Conservation (phyloP, 2,888 invertebrate species). For the Apodemia zela region DNA sequence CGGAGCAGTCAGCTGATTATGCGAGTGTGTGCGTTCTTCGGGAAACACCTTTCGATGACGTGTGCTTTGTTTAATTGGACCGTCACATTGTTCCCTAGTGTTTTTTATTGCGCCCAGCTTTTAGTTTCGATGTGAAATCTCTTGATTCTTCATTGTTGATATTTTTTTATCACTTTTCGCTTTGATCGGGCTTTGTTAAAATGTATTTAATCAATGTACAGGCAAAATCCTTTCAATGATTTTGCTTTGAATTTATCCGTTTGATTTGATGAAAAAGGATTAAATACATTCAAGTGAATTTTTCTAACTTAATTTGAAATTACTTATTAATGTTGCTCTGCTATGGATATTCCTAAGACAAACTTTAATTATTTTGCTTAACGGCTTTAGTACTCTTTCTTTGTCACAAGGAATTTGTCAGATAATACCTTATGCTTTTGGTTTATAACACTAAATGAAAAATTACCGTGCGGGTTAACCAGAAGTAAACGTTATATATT, state of each 20-base stretch:
- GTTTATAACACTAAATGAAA: no score
- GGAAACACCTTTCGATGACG: constrained; percentile 81
- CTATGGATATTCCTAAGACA: no score
- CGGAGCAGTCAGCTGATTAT: constrained; percentile 80
- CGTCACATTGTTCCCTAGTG: constrained; percentile 73
- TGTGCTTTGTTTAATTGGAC: constrained; percentile 78
- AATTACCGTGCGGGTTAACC: no score
- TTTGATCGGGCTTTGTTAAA: not conserved
- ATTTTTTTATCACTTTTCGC: not conserved
- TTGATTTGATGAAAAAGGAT: no score
- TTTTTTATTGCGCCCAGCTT: constrained; percentile 25
- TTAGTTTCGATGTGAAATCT: constrained; percentile 9
- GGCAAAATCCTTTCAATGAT: not conserved
- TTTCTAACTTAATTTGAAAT: no score
- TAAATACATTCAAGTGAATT: no score
- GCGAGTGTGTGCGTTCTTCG: constrained; percentile 71
- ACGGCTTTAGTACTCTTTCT: no score
- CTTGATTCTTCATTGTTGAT: not conserved
- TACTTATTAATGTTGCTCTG: no score
- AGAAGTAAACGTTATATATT: no score
- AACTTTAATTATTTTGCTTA: no score
- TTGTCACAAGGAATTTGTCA: no score
- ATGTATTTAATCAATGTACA: not conserved
- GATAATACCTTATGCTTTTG: no score
- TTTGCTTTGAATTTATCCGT: constrained; percentile 2